A percentile compares a stretch with the other conserved stretches of the same genome.
Conservation (phyloP, 2,888 invertebrate genomes). For the Tetanocera ferruginea region DNA sequence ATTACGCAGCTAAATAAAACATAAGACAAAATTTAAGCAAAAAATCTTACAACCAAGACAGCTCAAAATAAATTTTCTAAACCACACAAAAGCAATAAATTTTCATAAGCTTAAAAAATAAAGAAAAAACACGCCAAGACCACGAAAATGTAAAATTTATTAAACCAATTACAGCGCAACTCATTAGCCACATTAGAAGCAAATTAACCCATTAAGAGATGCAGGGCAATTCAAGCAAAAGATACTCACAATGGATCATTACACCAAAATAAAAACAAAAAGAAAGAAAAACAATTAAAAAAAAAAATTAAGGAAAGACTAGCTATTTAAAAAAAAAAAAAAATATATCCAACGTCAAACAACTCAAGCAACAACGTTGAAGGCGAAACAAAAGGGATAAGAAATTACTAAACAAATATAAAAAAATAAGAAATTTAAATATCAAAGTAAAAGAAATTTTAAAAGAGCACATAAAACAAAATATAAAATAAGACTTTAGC, state of each 20-base stretch:
- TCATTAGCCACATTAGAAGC: neutral
- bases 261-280: neutral
- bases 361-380: too few relatives aligned
- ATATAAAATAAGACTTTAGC: too few relatives aligned
- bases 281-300: neutral
- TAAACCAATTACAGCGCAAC: neutral
- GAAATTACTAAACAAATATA: too few relatives aligned
- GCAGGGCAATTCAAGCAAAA: neutral
- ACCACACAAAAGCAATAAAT: too few relatives aligned
- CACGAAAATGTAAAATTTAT: neutral
- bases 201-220: neutral
- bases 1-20: too few relatives aligned
- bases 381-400: too few relatives aligned
- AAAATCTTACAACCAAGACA: too few relatives aligned
- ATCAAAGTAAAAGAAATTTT: too few relatives aligned
- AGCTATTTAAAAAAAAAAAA: neutral
- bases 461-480: too few relatives aligned
- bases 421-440: too few relatives aligned
- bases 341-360: neutral
- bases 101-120: neutral
- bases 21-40: too few relatives aligned
- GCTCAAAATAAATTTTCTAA: too few relatives aligned
- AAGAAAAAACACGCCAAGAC: neutral
- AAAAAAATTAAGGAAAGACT: neutral
- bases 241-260: neutral